Evolutionary conservation across 1,140 invertebrate species (phyloP).

Genomic region (Pseudoatta argentina): DNA sequence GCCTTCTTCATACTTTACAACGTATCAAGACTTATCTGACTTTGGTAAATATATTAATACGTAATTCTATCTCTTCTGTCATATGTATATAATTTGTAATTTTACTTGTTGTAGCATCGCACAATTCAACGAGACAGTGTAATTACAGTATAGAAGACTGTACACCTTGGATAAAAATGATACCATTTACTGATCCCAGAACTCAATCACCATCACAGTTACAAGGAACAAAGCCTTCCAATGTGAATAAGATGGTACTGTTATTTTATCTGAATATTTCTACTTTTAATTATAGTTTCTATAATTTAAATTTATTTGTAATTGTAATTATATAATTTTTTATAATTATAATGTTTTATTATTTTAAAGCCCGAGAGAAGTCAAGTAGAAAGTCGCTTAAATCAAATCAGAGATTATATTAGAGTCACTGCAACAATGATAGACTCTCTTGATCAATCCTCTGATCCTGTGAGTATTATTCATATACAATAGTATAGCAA

Average conservation of each 20-base stretch:
- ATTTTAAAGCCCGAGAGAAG: constrained; percentile 85
- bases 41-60: constrained; percentile 71
- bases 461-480: constrained; percentile 87
- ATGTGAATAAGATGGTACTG: constrained; percentile 81
- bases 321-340: not conserved
- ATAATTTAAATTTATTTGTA: too few species aligned
- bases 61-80: constrained; percentile 29
- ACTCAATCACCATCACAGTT: constrained; percentile 74
- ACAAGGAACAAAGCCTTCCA: constrained; percentile 75
- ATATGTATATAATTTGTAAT: constrained; percentile 28
- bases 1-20: constrained; percentile 65
- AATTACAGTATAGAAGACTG: constrained; percentile 76
- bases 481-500: constrained; percentile 2
- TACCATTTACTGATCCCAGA: constrained; percentile 77
- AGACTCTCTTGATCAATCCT: constrained; percentile 88
- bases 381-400: constrained; percentile 87
- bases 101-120: constrained; percentile 67
- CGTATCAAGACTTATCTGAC: constrained; percentile 77
- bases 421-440: constrained; percentile 88
- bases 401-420: constrained; percentile 89
- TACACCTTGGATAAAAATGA: constrained; percentile 79
- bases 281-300: not conserved
- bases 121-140: constrained; percentile 64
- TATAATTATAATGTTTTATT: constrained; percentile 40
- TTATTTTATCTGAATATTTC: not conserved